Base-by-base conservation (phyloP, 2,797 vertebrate genomes). In the Otus scops region DNA sequence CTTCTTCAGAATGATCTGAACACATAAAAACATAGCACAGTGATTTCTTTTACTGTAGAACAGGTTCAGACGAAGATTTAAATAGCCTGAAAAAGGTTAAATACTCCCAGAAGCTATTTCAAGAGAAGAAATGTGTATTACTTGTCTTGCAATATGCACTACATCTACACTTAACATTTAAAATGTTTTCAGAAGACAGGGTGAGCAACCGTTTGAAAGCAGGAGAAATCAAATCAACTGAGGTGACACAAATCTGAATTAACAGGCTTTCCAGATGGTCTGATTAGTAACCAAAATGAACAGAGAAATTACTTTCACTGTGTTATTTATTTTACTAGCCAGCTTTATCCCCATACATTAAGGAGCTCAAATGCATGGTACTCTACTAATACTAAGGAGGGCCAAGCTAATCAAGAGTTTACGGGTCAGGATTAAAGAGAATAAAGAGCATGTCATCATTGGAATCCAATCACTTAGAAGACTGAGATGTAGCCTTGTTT, bases 41-140 rank as follows among this genome's bases (percentile, higher is more conserved):
- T 30, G 11, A 91, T 53, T 74, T 83, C 39, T 73, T 70, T 34
- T 61, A 68, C 27, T 57, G 53, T 34, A 88, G 28, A 77, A 78
- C 10, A 85, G 50, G 11, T 64, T 88, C 61, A 83, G 43, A 79
- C 16, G 70, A 89, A 76, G 47, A 81, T 11, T 83, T 78, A 73
- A 94, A 88, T n/a, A 86, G 24, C 18, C 16, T 81, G 57, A 6
- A 54, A 92, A 95, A 86, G 76, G 85, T 88, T 89, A 96, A 94
- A 88, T 48, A 54, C 16, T 76, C 63, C 88, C 74, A 92, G 47
- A 92, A 93, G 67, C 67, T 83, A 80, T 69, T 91, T 79, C 61
- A 81, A 82, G 63, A 73, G 61, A 70, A 82, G 20, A 87, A 90
- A 43, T 7, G 13, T 4, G 1, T 34, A 87, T 73, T 82, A 70